These are phyloP conservation scores for Noctua janthina DNA, from an alignment of 2,888 invertebrate genomes.

Conservation along the genomic window DNA sequence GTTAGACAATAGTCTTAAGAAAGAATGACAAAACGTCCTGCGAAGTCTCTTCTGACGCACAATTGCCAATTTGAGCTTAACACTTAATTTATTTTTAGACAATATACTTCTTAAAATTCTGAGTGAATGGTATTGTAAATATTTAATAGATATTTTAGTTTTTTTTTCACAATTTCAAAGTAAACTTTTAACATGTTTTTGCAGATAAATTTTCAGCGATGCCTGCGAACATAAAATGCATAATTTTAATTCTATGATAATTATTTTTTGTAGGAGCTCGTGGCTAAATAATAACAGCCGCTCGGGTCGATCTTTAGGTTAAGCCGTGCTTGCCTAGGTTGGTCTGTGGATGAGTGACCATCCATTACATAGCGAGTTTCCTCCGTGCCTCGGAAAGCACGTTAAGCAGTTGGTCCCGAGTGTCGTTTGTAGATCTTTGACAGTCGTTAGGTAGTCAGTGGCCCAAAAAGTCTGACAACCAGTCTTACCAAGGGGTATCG, in stretches of 20 bases:
- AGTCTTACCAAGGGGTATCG: no score
- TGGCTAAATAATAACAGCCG: no score
- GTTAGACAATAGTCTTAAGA: conserved; percentile 80
- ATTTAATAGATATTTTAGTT: not conserved
- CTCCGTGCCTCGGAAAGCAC: no score
- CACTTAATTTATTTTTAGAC: conserved; percentile 58
- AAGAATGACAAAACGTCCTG: conserved; percentile 77
- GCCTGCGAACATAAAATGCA: not conserved
- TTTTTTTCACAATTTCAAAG: not conserved
- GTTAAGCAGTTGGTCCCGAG: no score
- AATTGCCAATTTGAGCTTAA: conserved; percentile 64
- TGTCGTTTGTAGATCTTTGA: no score
- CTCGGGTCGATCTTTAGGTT: no score
- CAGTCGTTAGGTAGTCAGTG: no score
- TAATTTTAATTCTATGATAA: not conserved
- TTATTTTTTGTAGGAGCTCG: not conserved
- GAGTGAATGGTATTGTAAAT: not conserved
- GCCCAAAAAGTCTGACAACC: no score
- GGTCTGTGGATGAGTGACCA: no score
- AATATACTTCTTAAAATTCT: conserved; percentile 33
- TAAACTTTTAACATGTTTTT: not conserved
- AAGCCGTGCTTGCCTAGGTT: no score
- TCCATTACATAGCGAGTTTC: no score
- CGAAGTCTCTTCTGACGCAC: conserved; percentile 69
- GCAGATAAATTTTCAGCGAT: not conserved